These are phyloP conservation scores for Danio jaintianensis DNA, from an alignment of 2,797 vertebrate genomes.

Conservation along the genomic window DNA sequence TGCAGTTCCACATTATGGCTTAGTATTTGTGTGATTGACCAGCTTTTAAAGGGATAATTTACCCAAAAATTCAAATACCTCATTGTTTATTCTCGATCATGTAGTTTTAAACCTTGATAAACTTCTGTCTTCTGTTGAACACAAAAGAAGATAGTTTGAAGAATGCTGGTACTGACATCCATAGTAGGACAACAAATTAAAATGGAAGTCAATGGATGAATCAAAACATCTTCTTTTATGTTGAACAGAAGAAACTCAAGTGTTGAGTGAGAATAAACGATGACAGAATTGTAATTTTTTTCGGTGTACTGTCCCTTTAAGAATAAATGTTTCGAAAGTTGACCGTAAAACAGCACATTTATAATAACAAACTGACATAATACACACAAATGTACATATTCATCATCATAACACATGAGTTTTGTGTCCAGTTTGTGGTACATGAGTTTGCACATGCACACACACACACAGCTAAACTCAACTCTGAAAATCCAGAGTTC, in stretches of 20 bases:
- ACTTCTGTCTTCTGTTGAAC: too few species aligned
- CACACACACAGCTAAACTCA: neutral
- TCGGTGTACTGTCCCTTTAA: neutral
- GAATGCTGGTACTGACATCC: too few species aligned
- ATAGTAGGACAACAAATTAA: too few species aligned
- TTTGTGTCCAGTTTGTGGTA: neutral
- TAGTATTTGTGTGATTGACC: neutral
- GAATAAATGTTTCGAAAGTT: neutral
- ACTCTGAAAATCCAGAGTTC: neutral
- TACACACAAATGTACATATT: slow-evolving; percentile 35
- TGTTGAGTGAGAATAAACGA: too few species aligned
- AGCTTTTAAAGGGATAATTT: neutral
- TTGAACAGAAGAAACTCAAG: too few species aligned
- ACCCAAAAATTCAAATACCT: too few species aligned
- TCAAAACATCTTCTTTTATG: too few species aligned
- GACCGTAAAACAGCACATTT: slow-evolving; percentile 1
- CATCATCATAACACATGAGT: neutral
- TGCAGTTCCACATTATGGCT: neutral
- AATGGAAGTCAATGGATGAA: too few species aligned
- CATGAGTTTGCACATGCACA: neutral
- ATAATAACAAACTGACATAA: neutral
- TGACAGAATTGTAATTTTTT: neutral
- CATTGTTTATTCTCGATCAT: too few species aligned
- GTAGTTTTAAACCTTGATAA: too few species aligned
- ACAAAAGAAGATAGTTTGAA: too few species aligned